Percentiles rank a stretch among this genome's conserved stretches.
phyloP scores from a whole-genome alignment of 2,113 vertebrate genomes.

The Phalacrocorax brasilianus region DNA sequence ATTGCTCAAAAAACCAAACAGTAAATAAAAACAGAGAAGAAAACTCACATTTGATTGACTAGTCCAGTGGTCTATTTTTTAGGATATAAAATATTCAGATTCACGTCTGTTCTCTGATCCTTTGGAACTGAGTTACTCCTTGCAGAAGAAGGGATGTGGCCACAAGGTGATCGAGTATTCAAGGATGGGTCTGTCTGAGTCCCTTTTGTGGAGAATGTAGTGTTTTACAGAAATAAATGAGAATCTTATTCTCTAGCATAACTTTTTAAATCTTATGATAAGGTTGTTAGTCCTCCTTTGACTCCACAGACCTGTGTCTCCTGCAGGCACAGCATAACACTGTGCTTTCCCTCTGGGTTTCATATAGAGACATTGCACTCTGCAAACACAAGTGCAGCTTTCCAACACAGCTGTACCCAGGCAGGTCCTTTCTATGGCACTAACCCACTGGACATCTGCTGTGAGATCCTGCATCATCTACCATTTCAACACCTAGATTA shows the following conservation, averaged over 20 bases:
- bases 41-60: not conserved
- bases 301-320: not conserved
- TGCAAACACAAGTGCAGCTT: not conserved
- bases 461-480: not conserved
- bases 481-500: not conserved
- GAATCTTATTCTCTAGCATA: not conserved
- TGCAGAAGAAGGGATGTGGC: not conserved
- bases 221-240: not conserved
- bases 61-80: not conserved
- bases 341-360: not conserved
- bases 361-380: not conserved
- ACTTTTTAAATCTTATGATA: not conserved
- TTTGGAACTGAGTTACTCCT: not conserved
- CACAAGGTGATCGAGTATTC: not conserved
- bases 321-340: not conserved
- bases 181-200: not conserved
- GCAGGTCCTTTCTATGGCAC: not conserved
- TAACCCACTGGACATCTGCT: not conserved
- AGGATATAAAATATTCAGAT: not conserved
- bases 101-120: not conserved
- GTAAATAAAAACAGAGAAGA: not conserved
- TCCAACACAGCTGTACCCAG: not conserved
- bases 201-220: not conserved
- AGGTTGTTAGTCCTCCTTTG: not conserved
- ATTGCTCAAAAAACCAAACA: not conserved